These are phyloP conservation scores for Tromatobia lineatoria DNA, from an alignment of 2,888 invertebrate genomes.

Conservation along the genomic window DNA sequence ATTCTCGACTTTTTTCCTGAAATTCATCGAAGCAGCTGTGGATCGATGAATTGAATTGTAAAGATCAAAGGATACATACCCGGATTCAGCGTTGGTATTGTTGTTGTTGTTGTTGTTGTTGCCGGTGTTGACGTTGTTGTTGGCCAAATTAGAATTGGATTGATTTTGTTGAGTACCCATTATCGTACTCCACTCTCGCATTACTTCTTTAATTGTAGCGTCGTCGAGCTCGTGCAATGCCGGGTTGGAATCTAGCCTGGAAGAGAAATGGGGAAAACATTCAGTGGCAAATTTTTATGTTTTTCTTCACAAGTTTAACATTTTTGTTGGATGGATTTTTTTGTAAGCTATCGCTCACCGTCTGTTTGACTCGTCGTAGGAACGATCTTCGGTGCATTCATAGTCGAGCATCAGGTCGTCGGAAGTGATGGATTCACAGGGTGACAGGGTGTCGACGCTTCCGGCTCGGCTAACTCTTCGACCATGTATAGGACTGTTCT, in stretches of 20 bases:
- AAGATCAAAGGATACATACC: conserved; percentile 79
- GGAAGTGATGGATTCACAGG: conserved; percentile 93
- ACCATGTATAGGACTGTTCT: conserved; percentile 82
- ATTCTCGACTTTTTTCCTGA: not conserved
- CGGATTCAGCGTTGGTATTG: conserved; percentile 78
- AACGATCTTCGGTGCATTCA: conserved; percentile 89
- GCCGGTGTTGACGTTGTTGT: conserved; percentile 81
- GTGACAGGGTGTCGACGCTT: conserved; percentile 93
- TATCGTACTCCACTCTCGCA: conserved; percentile 87
- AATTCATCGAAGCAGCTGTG: conserved; percentile 38
- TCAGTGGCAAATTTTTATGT: not conserved
- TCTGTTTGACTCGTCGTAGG: conserved; percentile 87
- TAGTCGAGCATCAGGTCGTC: conserved; percentile 96
- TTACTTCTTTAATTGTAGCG: conserved; percentile 86
- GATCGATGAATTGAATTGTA: conserved; percentile 31
- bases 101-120: conserved; percentile 76
- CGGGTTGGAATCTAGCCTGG: conserved; percentile 80
- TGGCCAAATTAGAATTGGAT: conserved; percentile 77
- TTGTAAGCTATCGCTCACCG: conserved; percentile 83
- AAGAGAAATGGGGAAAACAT: not conserved
- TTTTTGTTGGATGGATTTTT: not conserved
- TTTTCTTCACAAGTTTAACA: not conserved
- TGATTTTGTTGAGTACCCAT: conserved; percentile 84
- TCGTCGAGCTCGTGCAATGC: conserved; percentile 87
- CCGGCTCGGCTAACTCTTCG: conserved; percentile 88